phyloP scores from a whole-genome alignment of 2,113 vertebrate genomes.

The Dolichotis patagonum region DNA sequence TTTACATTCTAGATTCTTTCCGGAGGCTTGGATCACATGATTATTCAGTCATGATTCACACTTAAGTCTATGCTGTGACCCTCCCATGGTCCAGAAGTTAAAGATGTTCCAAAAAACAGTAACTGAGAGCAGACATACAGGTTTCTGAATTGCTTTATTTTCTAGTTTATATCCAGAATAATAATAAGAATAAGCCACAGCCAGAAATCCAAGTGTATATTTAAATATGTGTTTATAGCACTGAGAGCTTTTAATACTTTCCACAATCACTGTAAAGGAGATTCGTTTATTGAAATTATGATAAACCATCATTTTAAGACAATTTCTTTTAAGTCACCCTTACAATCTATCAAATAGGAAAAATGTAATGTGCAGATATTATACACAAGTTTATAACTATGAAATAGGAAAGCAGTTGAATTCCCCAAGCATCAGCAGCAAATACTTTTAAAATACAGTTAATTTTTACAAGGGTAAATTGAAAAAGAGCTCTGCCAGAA shows the following conservation, averaged over 20 bases:
- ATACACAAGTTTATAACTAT: background rate
- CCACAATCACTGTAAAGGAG: background rate
- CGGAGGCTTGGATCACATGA: conserved; percentile 57
- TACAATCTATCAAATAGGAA: background rate
- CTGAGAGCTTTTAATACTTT: conserved; percentile 23
- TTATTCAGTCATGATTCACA: conserved; percentile 64
- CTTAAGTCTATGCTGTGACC: conserved; percentile 35
- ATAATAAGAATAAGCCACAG: conserved; percentile 12
- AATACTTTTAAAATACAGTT: conserved; percentile 69
- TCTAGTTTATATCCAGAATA: conserved; percentile 39
- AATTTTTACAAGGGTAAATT: conserved; percentile 50
- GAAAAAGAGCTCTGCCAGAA: conserved; percentile 59
- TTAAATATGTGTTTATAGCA: background rate
- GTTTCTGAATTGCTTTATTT: background rate
- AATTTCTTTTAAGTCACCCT: conserved; percentile 41
- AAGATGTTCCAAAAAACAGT: conserved; percentile 64
- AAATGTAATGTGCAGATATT: background rate
- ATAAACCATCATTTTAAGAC: conserved; percentile 40
- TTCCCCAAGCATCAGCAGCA: conserved; percentile 58
- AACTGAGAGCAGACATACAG: conserved; percentile 5
- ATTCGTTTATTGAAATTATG: conserved; percentile 54
- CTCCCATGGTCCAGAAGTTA: conserved; percentile 35
- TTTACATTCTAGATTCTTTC: conserved; percentile 68
- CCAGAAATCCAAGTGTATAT: conserved; percentile 47
- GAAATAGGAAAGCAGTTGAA: conserved; percentile 45